Percentiles rank a stretch among this genome's conserved stretches.
These are phyloP conservation scores for Dasypogon diadema DNA, from an alignment of 2,888 invertebrate species.

Conservation along the genomic window DNA sequence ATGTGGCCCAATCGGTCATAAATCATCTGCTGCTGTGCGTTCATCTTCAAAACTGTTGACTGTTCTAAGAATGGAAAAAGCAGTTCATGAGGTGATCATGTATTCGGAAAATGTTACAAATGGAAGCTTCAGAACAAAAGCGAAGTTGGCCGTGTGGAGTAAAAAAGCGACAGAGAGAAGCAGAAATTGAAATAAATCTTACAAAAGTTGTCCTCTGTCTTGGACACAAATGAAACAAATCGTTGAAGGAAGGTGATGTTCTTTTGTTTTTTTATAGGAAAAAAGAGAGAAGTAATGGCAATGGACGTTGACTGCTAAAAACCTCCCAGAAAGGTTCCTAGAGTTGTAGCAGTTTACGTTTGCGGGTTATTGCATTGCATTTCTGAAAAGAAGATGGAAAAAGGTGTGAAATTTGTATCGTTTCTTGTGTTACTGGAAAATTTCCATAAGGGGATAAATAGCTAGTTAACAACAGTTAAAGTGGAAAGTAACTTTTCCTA, in stretches of 20 bases:
- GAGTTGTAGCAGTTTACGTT: neutral
- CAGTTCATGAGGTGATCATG: conserved; percentile 9
- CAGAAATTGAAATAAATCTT: conserved; percentile 23
- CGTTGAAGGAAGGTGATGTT: conserved; percentile 24
- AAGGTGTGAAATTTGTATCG: conserved; percentile 31
- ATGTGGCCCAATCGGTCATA: conserved; percentile 37
- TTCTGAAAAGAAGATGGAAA: conserved; percentile 18
- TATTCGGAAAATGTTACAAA: conserved; percentile 15
- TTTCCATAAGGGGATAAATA: conserved; percentile 1
- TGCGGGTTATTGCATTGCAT: conserved; percentile 7
- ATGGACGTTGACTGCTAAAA: neutral
- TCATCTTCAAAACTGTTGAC: neutral
- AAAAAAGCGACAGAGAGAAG: conserved; percentile 1
- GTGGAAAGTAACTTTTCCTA: no score
- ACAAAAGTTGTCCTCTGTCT: conserved; percentile 10
- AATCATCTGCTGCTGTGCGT: conserved; percentile 32
- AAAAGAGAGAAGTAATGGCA: conserved; percentile 10
- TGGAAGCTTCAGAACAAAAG: neutral
- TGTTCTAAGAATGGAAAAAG: neutral
- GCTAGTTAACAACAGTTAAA: no score
- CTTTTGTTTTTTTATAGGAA: neutral
- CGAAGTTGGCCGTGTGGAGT: neutral
- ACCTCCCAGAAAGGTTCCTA: conserved; percentile 19
- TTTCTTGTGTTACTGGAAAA: conserved; percentile 1
- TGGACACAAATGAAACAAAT: conserved; percentile 35